Conservation (phyloP, 2,797 vertebrate species). For the Clarias laeviceps region DNA sequence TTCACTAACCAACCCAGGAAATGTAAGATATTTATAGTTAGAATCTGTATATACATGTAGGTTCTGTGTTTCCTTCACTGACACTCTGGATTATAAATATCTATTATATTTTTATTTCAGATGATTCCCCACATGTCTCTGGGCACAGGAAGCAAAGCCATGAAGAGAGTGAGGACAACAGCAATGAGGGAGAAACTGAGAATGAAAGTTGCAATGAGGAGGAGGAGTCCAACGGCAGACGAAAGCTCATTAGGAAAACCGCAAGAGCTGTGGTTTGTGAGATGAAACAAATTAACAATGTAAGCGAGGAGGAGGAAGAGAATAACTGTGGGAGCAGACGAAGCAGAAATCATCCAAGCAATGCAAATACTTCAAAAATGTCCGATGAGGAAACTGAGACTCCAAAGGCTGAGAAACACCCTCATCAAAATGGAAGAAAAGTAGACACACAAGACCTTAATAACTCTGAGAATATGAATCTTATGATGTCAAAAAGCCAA, state of each 20-base stretch:
- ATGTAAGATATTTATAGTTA: too few relatives aligned
- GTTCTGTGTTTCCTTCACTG: background rate
- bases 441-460: slow-evolving; percentile 58
- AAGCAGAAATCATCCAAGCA: slow-evolving; percentile 54
- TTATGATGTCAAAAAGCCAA: slow-evolving; percentile 56
- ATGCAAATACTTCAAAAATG: slow-evolving; percentile 47
- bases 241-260: slow-evolving; percentile 18
- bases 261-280: slow-evolving; percentile 2
- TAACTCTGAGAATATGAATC: slow-evolving; percentile 64
- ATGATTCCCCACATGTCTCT: slow-evolving; percentile 3
- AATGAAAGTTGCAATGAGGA: slow-evolving; percentile 10
- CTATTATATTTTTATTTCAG: background rate
- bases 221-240: background rate
- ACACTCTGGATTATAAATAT: background rate
- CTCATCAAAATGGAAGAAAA: slow-evolving; percentile 75
- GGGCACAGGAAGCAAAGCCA: background rate
- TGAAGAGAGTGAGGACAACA: slow-evolving; percentile 6
- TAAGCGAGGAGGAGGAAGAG: slow-evolving; percentile 20
- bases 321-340: slow-evolving; percentile 11
- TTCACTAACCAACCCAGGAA: too few relatives aligned
- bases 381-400: slow-evolving; percentile 70
- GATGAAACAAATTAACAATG: slow-evolving; percentile 3
- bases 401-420: slow-evolving; percentile 51
- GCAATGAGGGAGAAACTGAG: background rate
- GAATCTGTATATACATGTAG: too few relatives aligned